Base-by-base conservation (phyloP, 2,888 invertebrate species). In the Mechanitis messenoides region DNA sequence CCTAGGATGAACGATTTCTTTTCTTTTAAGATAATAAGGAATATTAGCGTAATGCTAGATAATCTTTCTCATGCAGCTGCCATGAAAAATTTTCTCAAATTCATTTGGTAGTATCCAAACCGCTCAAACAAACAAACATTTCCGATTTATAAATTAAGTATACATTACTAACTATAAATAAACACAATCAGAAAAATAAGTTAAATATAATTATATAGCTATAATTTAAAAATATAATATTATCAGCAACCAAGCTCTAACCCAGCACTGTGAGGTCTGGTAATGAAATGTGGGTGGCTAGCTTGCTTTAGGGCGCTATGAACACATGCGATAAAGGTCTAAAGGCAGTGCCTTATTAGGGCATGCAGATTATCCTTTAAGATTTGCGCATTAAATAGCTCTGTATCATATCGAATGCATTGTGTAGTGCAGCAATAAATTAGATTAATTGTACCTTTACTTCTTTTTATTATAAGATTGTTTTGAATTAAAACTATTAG, bases 261-360 rank as follows among this genome's bases (percentile, higher is more conserved):
- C 33, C 47, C 46, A 56, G 53, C 50, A 53, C 55, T 58, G 62
- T 61, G 63, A 50, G 61, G 63, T 62, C 64, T 59, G 3, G 55
- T 81, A 80, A 78, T 82, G 79, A 82, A 83, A 79, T 78, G 81
- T 79, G 78, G 78, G 78, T 74, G 77, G 73, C 68, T 59, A 64
- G 65, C 63, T 65, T 65, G 69, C 71, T 69, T 63, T 64, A 68
- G 66, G 68, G 68, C 64, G 63, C 64, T 69, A 65, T 61, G 66
- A 70, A 69, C 61, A 60, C 61, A 58, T 63, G 67, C 67, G 62
- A 68, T 66, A 66, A 60, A 69, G 67, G 59, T 62, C 63, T 63
- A 50, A 61, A 60, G 69, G 65, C 68, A 56, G 62, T 64, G 61
- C 71, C 70, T 69, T 70, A 71, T 69, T 70, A 70, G 68, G 71